Conservation (phyloP, 2,113 vertebrate genomes). For the Talpa occidentalis region DNA sequence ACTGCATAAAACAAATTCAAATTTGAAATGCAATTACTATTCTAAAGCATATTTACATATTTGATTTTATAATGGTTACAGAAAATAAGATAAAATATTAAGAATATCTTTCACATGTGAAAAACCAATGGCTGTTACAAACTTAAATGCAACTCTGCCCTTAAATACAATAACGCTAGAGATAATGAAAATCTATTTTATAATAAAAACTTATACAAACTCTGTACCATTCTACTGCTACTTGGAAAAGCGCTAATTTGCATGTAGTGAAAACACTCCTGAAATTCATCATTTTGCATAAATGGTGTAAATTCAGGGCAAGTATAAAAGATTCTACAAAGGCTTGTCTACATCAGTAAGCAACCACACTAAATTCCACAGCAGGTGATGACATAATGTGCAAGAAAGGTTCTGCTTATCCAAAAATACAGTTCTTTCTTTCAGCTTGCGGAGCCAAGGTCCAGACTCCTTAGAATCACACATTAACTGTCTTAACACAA, state of each 20-base stretch:
- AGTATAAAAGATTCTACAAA: slow-evolving; percentile 53
- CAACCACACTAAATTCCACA: slow-evolving; percentile 17
- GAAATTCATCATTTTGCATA: slow-evolving; percentile 61
- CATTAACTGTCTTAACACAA: background rate
- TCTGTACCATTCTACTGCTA: slow-evolving; percentile 58
- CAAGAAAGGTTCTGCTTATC: background rate
- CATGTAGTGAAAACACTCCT: slow-evolving; percentile 60
- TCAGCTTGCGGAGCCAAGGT: background rate
- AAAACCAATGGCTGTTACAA: slow-evolving; percentile 64
- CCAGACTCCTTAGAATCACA: background rate
- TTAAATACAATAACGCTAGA: slow-evolving; percentile 68
- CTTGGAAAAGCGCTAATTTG: slow-evolving; percentile 64
- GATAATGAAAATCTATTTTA: slow-evolving; percentile 69
- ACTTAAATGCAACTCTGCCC: slow-evolving; percentile 68
- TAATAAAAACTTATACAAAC: slow-evolving; percentile 67
- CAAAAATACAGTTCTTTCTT: slow-evolving; percentile 3
- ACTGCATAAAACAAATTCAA: slow-evolving; percentile 82
- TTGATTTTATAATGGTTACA: slow-evolving; percentile 70
- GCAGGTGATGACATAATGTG: slow-evolving; percentile 6
- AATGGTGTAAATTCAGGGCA: slow-evolving; percentile 57
- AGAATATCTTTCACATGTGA: slow-evolving; percentile 59
- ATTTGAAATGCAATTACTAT: slow-evolving; percentile 81
- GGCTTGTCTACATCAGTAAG: slow-evolving; percentile 3
- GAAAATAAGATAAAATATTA: slow-evolving; percentile 76
- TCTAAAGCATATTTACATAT: slow-evolving; percentile 80